Evolutionary conservation across 30 jellyfish, hydroid and myxozoan genomes (phyloP), one percentile per base, ranked within the genome.

Genomic region (Hydractinia symbiolongicarpus): DNA sequence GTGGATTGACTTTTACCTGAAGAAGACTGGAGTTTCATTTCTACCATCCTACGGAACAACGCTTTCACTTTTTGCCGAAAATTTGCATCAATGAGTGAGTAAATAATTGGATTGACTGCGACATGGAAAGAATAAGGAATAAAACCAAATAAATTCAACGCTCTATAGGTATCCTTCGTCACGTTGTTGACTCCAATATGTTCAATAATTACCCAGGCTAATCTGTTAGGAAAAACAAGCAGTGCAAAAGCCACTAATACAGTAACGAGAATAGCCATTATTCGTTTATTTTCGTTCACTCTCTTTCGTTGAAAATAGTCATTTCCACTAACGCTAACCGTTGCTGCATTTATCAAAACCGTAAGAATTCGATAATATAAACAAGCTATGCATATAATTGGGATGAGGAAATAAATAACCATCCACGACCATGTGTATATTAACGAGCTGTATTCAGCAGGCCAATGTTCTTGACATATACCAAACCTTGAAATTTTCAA

Each of bases 161-260:
- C 40, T 6, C 74, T 64, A 13, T 64, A 64, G 19, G 19, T 51
- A 64, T 64, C 16, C 40, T 64, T 44, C 40, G 74, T 6, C 7
- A 64, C 17, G 9, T 64, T 13, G 19, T 64, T 13, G 19, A 64
- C 40, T n/a, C 17, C 40, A 13, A 64, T 64, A 64, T 64, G 74
- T 7, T 64, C 74, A 9, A 64, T 51, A 6, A 64, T 64, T 44
- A 64, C 74, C 74, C 74, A 64, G 9, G 40, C 17, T 64, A 64
- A 64, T n/a, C 74, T 44, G 40, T 64, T 64, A n/a, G 74, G 74
- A 13, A 64, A 64, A n/a, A 64, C 74, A 64, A 64, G 74, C 19
- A 64, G 52, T 44, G 52, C 19, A 2, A 64, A 64, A 6, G 74
- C 74, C 19, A 64, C 40, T 13, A 64, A 13, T 4, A 64, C 40